Percentiles rank a stretch among this genome's conserved stretches.
Conservation (phyloP, 1,140 invertebrate genomes). For the Platyscapa corneri region DNA sequence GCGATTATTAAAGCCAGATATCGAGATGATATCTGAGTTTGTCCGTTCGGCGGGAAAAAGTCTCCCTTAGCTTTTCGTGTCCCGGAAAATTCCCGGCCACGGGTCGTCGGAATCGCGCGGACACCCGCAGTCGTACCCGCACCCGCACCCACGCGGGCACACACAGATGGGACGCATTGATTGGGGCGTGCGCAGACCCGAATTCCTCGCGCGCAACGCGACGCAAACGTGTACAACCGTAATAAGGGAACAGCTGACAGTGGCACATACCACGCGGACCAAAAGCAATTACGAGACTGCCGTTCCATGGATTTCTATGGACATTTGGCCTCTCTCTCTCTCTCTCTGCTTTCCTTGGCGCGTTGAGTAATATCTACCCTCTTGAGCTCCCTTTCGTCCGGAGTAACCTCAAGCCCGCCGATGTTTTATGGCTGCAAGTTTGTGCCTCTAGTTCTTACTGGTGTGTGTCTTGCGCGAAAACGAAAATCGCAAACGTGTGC, state of each 20-base stretch:
- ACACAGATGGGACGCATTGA: neutral
- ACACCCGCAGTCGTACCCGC: too few relatives aligned
- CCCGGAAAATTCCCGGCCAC: neutral
- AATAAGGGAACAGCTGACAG: conserved; percentile 68
- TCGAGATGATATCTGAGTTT: neutral
- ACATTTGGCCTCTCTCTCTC: neutral
- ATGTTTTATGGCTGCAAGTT: conserved; percentile 48
- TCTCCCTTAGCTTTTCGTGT: neutral
- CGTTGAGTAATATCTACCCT: conserved; percentile 29
- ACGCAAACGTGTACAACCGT: conserved; percentile 60
- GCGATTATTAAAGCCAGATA: conserved; percentile 46
- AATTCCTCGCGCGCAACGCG: neutral
- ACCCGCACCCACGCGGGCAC: too few relatives aligned
- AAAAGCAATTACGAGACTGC: conserved; percentile 66
- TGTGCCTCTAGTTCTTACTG: neutral
- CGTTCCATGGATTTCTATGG: conserved; percentile 59
- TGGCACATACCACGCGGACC: conserved; percentile 60
- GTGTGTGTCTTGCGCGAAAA: neutral
- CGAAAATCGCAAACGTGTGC: neutral
- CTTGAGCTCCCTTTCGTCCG: conserved; percentile 45
- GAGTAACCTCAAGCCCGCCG: conserved; percentile 58
- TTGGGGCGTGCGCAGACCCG: conserved; percentile 43
- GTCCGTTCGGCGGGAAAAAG: too few relatives aligned
- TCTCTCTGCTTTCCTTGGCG: neutral
- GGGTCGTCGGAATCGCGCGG: neutral